Base-by-base conservation (phyloP, 2,888 invertebrate species). In the Andrena trimmerana region DNA sequence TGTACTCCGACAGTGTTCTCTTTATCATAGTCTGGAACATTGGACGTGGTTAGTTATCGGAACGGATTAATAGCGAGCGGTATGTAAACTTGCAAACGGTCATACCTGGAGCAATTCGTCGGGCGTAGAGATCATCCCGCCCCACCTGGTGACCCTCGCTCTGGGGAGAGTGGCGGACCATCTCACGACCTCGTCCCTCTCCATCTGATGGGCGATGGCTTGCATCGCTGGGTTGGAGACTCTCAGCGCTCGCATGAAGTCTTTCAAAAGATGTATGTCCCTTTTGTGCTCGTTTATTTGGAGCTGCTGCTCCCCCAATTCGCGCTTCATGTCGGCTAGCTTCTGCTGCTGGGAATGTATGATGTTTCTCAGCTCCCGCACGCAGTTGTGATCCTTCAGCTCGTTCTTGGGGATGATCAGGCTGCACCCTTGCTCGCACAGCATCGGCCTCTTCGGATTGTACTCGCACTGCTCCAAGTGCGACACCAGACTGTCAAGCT, bases 41-140 rank as follows among this genome's bases (percentile, higher is more conserved):
- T 42, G 83, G 31, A 5, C 59, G 29, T 0, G 2, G n/a, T 81
- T 59, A 65, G n/a, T 68, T 13, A 16, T 0, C 60, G 60, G 16
- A 36, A 24, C 10, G 6, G 16, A 27, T 29, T 8, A 33, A 71
- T 5, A 59, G 4, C 2, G 4, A 29, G 16, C 48, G 52, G 33
- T 2, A 24, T 2, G 20, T 10, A 42, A 16, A 57, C 2, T 29
- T 59, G 20, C 8, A 13, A 13, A 13, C 16, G 33, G 36, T 13
- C 2, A 0, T 93, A 98, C 98, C 96, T 98, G 98, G 88, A 99
- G 95, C 71, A 98, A 97, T 94, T 98, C 98, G 93, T 99, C 99
- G 0, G 99, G 99, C 13, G 99, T 99, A 36, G 99, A 99, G 92
- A 99, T 99, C 98, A 99, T 99, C 75, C 99, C 99, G 73, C 99